phyloP scores from a whole-genome alignment of 2,888 invertebrate species.

The Disparrhopalites patrizii region DNA sequence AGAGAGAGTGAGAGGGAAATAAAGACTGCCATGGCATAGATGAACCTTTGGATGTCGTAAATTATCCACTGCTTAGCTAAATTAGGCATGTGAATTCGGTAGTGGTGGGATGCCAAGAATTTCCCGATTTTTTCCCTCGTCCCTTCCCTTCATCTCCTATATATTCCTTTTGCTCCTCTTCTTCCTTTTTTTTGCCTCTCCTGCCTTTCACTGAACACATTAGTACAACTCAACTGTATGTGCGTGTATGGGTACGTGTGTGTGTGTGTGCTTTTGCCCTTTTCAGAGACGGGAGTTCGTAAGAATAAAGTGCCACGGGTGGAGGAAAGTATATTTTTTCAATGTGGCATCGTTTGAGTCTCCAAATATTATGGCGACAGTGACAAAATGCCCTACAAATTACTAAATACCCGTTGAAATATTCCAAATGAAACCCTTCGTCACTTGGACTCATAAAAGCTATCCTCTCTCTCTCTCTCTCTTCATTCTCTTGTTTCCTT shows the following conservation, averaged over 20 bases:
- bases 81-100: conserved; percentile 37
- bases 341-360: conserved; percentile 4
- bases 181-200: not conserved
- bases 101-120: conserved; percentile 36
- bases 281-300: not conserved
- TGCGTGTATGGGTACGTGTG: not conserved
- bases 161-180: too few species aligned
- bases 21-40: too few species aligned
- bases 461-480: not conserved
- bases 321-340: not conserved
- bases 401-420: conserved; percentile 30
- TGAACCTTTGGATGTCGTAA: conserved; percentile 27
- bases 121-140: conserved; percentile 23
- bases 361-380: conserved; percentile 23
- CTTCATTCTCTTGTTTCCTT: too few species aligned
- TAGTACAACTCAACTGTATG: not conserved
- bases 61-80: conserved; percentile 38
- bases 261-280: not conserved
- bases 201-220: not conserved
- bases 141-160: too few species aligned
- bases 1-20: not conserved
- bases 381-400: conserved; percentile 24
- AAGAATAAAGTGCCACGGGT: not conserved
- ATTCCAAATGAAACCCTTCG: conserved; percentile 20
- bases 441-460: conserved; percentile 6